phyloP scores from a whole-genome alignment of 2,888 invertebrate species.

The Neoitamus cyanurus region DNA sequence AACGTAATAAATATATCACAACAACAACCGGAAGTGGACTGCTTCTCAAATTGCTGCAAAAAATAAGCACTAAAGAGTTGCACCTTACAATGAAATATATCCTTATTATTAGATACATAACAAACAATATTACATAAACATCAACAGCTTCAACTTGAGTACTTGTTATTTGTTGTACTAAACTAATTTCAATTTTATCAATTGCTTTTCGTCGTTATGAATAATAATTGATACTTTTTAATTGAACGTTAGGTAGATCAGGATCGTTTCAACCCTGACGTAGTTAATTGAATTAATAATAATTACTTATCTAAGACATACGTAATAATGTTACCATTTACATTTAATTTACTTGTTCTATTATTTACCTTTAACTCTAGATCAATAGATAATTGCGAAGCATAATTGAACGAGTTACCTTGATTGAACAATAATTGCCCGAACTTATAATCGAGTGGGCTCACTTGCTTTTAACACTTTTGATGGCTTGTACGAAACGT shows the following conservation, averaged over 20 bases:
- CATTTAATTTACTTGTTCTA: not conserved
- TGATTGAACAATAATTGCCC: constrained; percentile 46
- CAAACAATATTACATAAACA: constrained; percentile 32
- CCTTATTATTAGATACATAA: constrained; percentile 12
- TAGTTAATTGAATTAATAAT: constrained; percentile 18
- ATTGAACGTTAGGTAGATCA: constrained; percentile 53
- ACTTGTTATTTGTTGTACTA: constrained; percentile 28
- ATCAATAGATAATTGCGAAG: constrained; percentile 38
- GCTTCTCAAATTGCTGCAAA: not conserved
- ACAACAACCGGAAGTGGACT: not conserved
- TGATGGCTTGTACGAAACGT: not conserved
- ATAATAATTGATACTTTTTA: constrained; percentile 53
- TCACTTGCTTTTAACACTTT: not conserved
- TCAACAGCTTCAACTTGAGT: constrained; percentile 17
- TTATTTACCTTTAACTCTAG: constrained; percentile 3
- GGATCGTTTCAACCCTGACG: constrained; percentile 36
- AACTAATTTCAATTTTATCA: constrained; percentile 33
- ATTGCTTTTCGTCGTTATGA: constrained; percentile 31
- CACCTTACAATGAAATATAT: not conserved
- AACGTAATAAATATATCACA: not conserved
- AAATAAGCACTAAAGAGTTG: not conserved
- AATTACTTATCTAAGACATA: constrained; percentile 50
- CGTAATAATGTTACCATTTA: constrained; percentile 42
- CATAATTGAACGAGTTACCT: constrained; percentile 50
- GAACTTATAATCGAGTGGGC: constrained; percentile 43